These are phyloP conservation scores for Coreius guichenoti DNA, from an alignment of 2,797 vertebrate species.

Conservation along the genomic window DNA sequence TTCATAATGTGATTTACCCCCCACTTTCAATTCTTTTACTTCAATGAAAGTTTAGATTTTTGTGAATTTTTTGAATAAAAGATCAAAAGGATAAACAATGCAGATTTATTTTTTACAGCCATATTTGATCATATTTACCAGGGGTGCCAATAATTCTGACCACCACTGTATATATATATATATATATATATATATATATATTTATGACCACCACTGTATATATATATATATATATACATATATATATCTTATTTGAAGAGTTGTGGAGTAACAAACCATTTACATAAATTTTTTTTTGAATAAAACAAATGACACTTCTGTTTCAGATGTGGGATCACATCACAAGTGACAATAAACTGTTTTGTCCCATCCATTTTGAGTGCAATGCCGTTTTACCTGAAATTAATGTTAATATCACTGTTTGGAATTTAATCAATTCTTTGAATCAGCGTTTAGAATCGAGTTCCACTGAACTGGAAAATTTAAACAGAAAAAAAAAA, in stretches of 20 bases:
- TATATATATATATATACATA: too few species aligned
- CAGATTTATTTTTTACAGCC: too few species aligned
- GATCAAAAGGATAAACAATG: too few species aligned
- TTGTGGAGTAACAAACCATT: constrained; percentile 68
- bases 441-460: not conserved
- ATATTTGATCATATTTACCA: too few species aligned
- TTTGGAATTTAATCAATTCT: not conserved
- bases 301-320: not conserved
- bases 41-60: too few species aligned
- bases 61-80: too few species aligned
- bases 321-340: not conserved
- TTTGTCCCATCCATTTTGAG: not conserved
- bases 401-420: not conserved
- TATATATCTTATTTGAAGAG: not conserved
- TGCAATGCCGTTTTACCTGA: not conserved
- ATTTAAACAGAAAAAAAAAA: not conserved
- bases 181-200: too few species aligned
- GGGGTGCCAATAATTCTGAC: too few species aligned
- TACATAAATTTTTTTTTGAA: not conserved
- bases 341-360: not conserved
- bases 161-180: too few species aligned
- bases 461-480: not conserved
- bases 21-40: too few species aligned
- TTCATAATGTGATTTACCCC: too few species aligned
- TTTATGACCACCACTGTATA: too few species aligned